phyloP scores from a whole-genome alignment of 2,113 vertebrate species.

The Amphiprion ocellaris region DNA sequence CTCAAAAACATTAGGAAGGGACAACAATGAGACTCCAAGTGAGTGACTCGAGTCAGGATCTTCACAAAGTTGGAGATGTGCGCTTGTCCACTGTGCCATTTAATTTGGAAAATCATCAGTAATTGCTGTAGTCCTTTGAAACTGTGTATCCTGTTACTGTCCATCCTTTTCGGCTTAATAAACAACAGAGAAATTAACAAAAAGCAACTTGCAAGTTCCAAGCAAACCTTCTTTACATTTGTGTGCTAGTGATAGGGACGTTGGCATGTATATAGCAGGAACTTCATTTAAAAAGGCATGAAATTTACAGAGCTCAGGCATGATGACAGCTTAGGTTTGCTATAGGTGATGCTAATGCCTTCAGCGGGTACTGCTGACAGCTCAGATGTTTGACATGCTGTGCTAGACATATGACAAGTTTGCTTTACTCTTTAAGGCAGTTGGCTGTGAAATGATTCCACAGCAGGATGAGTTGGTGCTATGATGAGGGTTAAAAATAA shows the following conservation, averaged over 20 bases:
- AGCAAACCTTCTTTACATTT: constrained; percentile 1
- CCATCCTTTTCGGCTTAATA: too few relatives aligned
- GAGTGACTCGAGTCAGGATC: neutral
- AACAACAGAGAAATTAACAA: too few relatives aligned
- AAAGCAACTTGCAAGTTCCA: neutral
- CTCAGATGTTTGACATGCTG: constrained; percentile 47
- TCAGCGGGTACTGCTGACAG: constrained; percentile 44
- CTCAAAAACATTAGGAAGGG: neutral
- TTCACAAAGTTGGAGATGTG: neutral
- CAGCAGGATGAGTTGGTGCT: constrained; percentile 16
- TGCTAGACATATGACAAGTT: constrained; percentile 34
- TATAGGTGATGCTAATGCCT: constrained; percentile 37
- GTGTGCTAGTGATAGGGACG: constrained; percentile 1
- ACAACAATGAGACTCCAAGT: neutral
- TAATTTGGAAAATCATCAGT: neutral
- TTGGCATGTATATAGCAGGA: neutral
- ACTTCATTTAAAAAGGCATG: constrained; percentile 8
- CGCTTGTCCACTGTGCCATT: neutral
- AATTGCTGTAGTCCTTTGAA: neutral
- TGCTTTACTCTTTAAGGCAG: constrained; percentile 31
- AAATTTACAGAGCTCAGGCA: constrained; percentile 18
- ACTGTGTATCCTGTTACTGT: neutral
- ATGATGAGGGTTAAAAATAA: neutral
- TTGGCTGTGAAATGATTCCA: constrained; percentile 30
- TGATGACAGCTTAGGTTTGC: constrained; percentile 52